Evolutionary conservation across 2,888 invertebrate species (phyloP), one percentile per base, ranked within the genome.

Genomic region (Colletes collaris): DNA sequence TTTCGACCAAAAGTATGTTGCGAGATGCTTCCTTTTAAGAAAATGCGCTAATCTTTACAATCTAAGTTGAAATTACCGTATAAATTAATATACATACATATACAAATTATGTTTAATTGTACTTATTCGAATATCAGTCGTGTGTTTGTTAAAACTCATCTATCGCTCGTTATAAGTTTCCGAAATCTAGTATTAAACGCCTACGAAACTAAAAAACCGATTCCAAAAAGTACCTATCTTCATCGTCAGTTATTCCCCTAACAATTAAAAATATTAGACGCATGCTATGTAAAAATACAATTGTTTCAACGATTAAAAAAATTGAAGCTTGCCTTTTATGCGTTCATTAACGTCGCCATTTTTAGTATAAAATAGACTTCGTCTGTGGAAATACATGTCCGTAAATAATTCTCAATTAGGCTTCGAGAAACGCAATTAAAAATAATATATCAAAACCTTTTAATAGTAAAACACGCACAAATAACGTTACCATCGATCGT

Each of bases 41-140:
- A 16, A 19, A 11, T 49, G 52, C 8, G 49, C 8, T 4, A 35
- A 74, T 19, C 11, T 56, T 66, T 66, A 56, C 27, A 50, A 13
- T 53, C 59, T 56, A 59, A 60, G 49, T 59, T 65, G 19, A 68
- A 73, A 71, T 62, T 55, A 64, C 55, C 53, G 58, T 73, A 66
- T 76, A 65, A 63, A 70, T 70, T 67, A 63, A 60, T 72, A 56
- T 83, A 78, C 72, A 84, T 55, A 82, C 73, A 81, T 69, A 68
- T 58, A 79, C 60, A 74, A 70, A 71, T 67, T 37, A 68, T 8
- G 76, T 37, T 56, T 59, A 60, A 58, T 37, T 62, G 49, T 67
- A 79, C 72, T 77, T 68, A 77, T 69, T 50, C 49, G 68, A 56
- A 66, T 70, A 74, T 80, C 80, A 80, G 80, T 80, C 80, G 70